Evolutionary conservation across 2,888 invertebrate species (phyloP).

Genomic region (Herminia tarsipennalis): DNA sequence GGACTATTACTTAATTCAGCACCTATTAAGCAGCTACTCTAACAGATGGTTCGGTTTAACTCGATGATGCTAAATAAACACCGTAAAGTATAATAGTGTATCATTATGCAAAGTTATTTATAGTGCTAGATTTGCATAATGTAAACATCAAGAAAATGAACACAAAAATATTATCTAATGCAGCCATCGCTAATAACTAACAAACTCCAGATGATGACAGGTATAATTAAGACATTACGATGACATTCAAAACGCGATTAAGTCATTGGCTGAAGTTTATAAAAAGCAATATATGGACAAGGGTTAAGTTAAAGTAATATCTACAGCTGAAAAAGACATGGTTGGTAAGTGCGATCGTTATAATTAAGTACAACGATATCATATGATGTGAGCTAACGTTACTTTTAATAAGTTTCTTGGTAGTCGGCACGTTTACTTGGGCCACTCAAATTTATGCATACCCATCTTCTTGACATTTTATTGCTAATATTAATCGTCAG

Average conservation of each 20-base stretch:
- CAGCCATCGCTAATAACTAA: too few relatives aligned
- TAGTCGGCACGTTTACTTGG: slow-evolving; percentile 45
- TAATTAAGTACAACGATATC: slow-evolving; percentile 52
- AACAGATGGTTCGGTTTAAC: too few relatives aligned
- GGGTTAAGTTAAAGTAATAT: slow-evolving; percentile 39
- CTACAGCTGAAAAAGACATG: slow-evolving; percentile 38
- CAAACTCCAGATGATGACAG: neutral
- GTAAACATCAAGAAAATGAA: too few relatives aligned
- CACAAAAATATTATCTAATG: too few relatives aligned
- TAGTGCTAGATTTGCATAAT: too few relatives aligned
- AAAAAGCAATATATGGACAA: slow-evolving; percentile 22
- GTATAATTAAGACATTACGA: neutral
- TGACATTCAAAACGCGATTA: slow-evolving; percentile 16
- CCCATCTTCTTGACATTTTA: slow-evolving; percentile 56
- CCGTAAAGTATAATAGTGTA: too few relatives aligned
- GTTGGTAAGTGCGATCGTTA: slow-evolving; percentile 45
- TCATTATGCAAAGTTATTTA: too few relatives aligned
- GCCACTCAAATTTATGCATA: slow-evolving; percentile 40
- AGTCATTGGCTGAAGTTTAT: slow-evolving; percentile 32
- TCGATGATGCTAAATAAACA: too few relatives aligned
- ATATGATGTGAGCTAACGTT: slow-evolving; percentile 47
- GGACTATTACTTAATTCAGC: too few relatives aligned
- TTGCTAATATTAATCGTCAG: slow-evolving; percentile 63
- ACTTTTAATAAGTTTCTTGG: slow-evolving; percentile 58
- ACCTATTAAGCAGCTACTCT: too few relatives aligned